Base-by-base conservation (phyloP, 1,140 invertebrate species). In the Diachasmimorpha longicaudata region DNA sequence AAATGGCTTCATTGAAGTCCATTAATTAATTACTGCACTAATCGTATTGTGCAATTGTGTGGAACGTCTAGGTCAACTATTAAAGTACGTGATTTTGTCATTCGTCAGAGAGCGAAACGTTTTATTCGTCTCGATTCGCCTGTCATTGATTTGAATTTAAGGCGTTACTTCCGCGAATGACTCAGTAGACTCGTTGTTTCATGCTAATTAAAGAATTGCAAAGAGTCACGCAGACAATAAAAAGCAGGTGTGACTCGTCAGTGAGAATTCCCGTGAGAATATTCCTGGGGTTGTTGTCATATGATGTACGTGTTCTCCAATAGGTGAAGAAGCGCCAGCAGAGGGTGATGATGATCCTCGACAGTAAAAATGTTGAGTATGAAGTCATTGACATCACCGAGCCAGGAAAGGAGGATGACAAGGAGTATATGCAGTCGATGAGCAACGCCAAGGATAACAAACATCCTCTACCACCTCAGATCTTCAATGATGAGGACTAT, bases 311-410 rank as follows among this genome's bases (percentile, higher is more conserved):
- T 3, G 2, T 31, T 2, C 6, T 31, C 31, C 31, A 31, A 2
- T 6, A 98, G 97, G 95, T 98, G 37, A 97, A 97, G 88, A 98
- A 98, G 86, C 91, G 96, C 80, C 97, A 98, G 86, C 95, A 97
- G 85, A 91, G 96, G 76, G 95, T 98, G 21, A 88, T 95, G 74
- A 96, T 98, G 93, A 96, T 98, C 83, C 89, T 99, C 79, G 95
- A 97, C 83, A 96, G 95, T 81, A 95, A 96, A 90, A 93, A 92
- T 86, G 94, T 98, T 80, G 91, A 94, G 76, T 97, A 96, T 89
- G 93, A 96, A 87, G 90, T 93, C 19, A 93, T 98, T 80, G 97
- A 99, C 87, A 98, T 99, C 82, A 95, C 96, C 42, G 96, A 98
- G 86, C 96, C 96, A 19, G 94, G 93, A 42, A 94, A 93, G 85